These are phyloP conservation scores for Calliopum simillimum DNA, from an alignment of 2,888 invertebrate genomes.

Conservation along the genomic window DNA sequence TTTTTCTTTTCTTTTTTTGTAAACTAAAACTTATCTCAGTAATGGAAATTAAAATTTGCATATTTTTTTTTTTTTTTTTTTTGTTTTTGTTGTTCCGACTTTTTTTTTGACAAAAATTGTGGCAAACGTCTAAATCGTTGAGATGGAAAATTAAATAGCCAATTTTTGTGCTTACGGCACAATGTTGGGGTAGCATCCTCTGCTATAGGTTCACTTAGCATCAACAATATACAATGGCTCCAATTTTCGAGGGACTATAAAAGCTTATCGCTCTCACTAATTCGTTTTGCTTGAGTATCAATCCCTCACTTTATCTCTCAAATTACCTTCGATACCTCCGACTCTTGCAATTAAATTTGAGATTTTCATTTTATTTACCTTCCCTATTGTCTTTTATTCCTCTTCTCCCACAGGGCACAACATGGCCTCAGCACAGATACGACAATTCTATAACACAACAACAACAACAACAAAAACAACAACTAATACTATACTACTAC, in stretches of 20 bases:
- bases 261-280: not conserved
- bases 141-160: constrained; percentile 30
- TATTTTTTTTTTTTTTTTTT: not conserved
- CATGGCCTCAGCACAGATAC: constrained; percentile 68
- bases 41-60: too few relatives aligned
- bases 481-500: constrained; percentile 47
- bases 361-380: not conserved
- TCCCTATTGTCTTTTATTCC: constrained; percentile 12
- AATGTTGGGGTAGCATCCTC: not conserved
- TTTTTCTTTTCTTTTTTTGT: too few relatives aligned
- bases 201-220: too few relatives aligned
- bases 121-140: not conserved
- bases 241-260: too few relatives aligned
- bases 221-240: too few relatives aligned
- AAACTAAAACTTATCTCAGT: too few relatives aligned
- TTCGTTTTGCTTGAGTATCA: not conserved
- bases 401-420: constrained; percentile 63
- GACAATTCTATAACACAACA: constrained; percentile 65
- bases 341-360: not conserved
- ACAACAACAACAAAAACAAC: constrained; percentile 53
- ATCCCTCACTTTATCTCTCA: not conserved
- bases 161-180: constrained; percentile 24
- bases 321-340: not conserved
- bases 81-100: not conserved
- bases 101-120: constrained; percentile 4